Conservation (phyloP, 2,113 vertebrate genomes). For the Suricata suricatta region DNA sequence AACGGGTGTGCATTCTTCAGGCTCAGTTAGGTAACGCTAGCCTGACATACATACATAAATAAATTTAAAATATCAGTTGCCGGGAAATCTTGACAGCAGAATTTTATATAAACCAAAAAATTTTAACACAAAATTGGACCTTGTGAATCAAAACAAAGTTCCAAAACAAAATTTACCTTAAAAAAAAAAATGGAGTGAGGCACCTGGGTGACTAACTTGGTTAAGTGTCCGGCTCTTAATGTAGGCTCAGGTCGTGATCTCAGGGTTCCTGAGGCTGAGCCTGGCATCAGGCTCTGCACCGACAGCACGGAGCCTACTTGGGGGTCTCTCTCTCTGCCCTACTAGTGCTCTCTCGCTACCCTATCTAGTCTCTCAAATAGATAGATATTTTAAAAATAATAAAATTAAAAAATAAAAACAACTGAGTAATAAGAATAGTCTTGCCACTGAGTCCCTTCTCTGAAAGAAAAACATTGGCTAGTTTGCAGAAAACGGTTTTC, state of each 20-base stretch:
- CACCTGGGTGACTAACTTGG: too few relatives aligned
- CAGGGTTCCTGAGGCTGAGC: too few relatives aligned
- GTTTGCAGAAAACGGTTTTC: neutral
- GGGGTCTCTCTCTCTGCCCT: too few relatives aligned
- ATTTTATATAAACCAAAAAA: neutral
- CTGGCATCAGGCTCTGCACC: too few relatives aligned
- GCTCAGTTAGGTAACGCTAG: neutral
- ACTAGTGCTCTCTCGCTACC: too few relatives aligned
- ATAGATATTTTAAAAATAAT: too few relatives aligned
- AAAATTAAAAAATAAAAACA: neutral
- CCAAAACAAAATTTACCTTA: neutral
- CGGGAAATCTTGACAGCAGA: neutral
- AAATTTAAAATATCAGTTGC: neutral
- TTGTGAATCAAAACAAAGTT: neutral
- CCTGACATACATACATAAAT: neutral
- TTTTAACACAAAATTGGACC: neutral
- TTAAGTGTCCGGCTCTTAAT: too few relatives aligned
- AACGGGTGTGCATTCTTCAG: neutral
- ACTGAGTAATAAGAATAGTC: neutral
- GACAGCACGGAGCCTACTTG: too few relatives aligned
- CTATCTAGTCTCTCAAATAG: too few relatives aligned
- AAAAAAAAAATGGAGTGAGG: neutral
- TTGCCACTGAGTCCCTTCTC: neutral
- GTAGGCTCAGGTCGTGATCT: too few relatives aligned
- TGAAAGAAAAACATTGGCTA: neutral